Percentiles rank a stretch among this genome's conserved stretches.
Conservation (phyloP, 2,113 vertebrate species). For the Gopherus evgoodei region DNA sequence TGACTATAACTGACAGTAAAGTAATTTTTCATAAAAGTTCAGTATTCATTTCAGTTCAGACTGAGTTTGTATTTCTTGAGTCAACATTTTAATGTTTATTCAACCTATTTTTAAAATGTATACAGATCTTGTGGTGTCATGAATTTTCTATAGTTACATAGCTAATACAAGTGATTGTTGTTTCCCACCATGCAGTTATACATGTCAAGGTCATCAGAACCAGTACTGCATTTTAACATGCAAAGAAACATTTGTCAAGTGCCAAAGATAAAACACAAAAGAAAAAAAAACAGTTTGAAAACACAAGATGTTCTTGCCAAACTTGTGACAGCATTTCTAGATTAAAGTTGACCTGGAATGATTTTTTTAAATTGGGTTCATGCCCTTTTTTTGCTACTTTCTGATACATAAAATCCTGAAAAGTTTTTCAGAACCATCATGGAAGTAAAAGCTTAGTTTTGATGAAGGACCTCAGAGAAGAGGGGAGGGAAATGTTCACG, state of each 20-base stretch:
- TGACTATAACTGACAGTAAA: not conserved
- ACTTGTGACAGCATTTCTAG: not conserved
- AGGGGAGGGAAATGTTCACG: not conserved
- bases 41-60: not conserved
- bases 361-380: not conserved
- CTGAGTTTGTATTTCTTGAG: not conserved
- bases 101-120: not conserved
- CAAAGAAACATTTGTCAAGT: not conserved
- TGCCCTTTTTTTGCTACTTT: not conserved
- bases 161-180: not conserved
- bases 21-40: not conserved
- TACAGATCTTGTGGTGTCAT: not conserved
- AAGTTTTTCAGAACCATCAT: not conserved
- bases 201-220: not conserved
- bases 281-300: not conserved
- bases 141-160: not conserved
- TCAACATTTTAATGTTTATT: not conserved
- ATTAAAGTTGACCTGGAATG: not conserved
- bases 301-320: not conserved
- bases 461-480: not conserved
- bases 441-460: not conserved
- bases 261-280: not conserved
- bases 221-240: not conserved
- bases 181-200: not conserved
- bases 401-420: not conserved